Percentiles rank a stretch among this genome's conserved stretches.
These are phyloP conservation scores for Arctopsyche grandis DNA, from an alignment of 1,140 invertebrate genomes.

Conservation along the genomic window DNA sequence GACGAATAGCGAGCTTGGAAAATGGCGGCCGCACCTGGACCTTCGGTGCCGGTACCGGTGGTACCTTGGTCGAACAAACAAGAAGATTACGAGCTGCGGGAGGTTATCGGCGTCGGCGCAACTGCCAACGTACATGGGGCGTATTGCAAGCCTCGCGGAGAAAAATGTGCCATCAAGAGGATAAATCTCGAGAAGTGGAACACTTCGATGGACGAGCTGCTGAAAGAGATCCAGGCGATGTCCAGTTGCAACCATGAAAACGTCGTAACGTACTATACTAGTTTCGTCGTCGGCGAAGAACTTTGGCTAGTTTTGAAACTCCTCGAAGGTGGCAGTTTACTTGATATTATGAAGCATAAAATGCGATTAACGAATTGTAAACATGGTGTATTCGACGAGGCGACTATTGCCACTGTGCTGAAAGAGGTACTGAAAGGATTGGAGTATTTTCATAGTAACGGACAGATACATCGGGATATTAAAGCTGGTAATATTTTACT, in stretches of 20 bases:
- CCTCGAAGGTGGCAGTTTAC: conserved; percentile 87
- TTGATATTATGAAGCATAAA: conserved; percentile 98
- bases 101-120: conserved; percentile 96
- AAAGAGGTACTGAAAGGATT: conserved; percentile 98
- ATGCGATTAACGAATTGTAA: conserved; percentile 92
- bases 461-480: conserved; percentile 97
- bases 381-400: conserved; percentile 98
- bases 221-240: conserved; percentile 98
- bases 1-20: background rate
- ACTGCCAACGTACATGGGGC: conserved; percentile 97
- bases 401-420: conserved; percentile 97
- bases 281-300: conserved; percentile 98
- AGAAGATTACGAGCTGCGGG: conserved; percentile 94
- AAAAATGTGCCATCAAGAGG: conserved; percentile 98
- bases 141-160: conserved; percentile 90
- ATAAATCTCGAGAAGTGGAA: conserved; percentile 99
- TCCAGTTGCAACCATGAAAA: conserved; percentile 99
- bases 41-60: conserved; percentile 56
- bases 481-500: conserved; percentile 99
- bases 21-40: conserved; percentile 21
- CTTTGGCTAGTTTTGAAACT: conserved; percentile 96
- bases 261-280: conserved; percentile 98
- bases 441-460: conserved; percentile 99
- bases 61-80: conserved; percentile 91
- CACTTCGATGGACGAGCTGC: conserved; percentile 96